Conservation (phyloP, 2,888 invertebrate species). For the Seira ritae region DNA sequence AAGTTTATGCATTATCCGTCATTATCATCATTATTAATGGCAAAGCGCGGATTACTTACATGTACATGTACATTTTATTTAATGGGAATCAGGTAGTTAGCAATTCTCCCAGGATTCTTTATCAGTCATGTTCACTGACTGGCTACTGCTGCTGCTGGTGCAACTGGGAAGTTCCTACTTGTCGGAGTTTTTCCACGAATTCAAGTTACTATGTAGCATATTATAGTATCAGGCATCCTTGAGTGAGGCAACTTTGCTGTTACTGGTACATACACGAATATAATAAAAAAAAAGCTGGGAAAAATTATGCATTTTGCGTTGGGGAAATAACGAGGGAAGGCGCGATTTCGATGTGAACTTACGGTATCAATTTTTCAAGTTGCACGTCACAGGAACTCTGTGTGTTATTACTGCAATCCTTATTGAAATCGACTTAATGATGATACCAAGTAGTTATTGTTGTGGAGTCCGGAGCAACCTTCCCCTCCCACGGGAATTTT, state of each 20-base stretch:
- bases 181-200: slow-evolving; percentile 7
- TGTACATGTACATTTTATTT: slow-evolving; percentile 4
- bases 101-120: slow-evolving; percentile 54
- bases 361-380: slow-evolving; percentile 27
- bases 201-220: too few species aligned
- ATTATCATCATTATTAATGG: slow-evolving; percentile 12
- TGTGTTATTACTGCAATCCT: slow-evolving; percentile 39
- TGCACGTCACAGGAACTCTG: slow-evolving; percentile 31
- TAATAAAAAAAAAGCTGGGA: not conserved
- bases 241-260: too few species aligned
- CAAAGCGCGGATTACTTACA: slow-evolving; percentile 1
- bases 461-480: slow-evolving; percentile 55
- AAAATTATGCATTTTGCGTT: not conserved
- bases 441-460: slow-evolving; percentile 44
- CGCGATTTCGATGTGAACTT: not conserved
- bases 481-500: slow-evolving; percentile 61
- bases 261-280: slow-evolving; percentile 17
- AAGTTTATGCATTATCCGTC: not conserved
- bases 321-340: not conserved
- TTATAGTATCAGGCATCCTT: too few species aligned
- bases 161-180: not conserved
- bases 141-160: not conserved
- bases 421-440: slow-evolving; percentile 56
- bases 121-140: slow-evolving; percentile 34
- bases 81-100: slow-evolving; percentile 44